Base-by-base conservation (phyloP, 2,797 vertebrate genomes). In the Champsocephalus esox region DNA sequence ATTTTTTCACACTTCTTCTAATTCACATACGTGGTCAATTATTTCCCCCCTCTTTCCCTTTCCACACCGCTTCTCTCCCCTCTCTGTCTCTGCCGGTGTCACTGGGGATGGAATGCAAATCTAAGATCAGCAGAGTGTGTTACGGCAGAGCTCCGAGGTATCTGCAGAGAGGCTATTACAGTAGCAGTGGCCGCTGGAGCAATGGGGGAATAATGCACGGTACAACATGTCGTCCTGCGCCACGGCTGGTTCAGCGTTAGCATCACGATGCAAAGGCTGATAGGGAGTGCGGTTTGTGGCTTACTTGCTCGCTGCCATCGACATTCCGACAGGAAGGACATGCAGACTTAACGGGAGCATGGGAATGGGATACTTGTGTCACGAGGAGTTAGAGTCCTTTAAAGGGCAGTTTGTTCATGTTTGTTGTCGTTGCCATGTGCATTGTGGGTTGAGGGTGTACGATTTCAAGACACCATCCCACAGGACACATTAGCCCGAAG, bases 71-170 rank as follows among this genome's bases (percentile, higher is more conserved):
- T 38, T 73, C 38, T 64, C 58, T 58, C 38, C 24, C 38, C 58
- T 61, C 5, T 56, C 41, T 65, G 2, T 73, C 56, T 50, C 24
- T 10, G n/a, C 72, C 55, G 79, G 66, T 73, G 65, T 79, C 68
- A 38, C 71, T 60, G 65, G 74, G 58, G 56, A 75, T 70, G 46
- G 57, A 77, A 82, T 83, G 79, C 72, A 86, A 72, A 81, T 81
- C 70, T 78, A 66, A 80, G 82, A 82, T 83, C 85, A 80, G 81
- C 77, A 34, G 86, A 82, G 80, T 77, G 86, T 92, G 79, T 86
- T 72, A 74, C 70, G 83, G 73, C 83, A 75, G 81, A 75, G 77
- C 80, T 81, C 73, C 66, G 69, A 67, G 64, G 75, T 81, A 82
- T 86, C 87, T 84, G 82, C 83, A 84, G 79, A 79, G 83, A 77